Base-by-base conservation (phyloP, 2,113 vertebrate species). In the Ophthalmolycus amberensis region DNA sequence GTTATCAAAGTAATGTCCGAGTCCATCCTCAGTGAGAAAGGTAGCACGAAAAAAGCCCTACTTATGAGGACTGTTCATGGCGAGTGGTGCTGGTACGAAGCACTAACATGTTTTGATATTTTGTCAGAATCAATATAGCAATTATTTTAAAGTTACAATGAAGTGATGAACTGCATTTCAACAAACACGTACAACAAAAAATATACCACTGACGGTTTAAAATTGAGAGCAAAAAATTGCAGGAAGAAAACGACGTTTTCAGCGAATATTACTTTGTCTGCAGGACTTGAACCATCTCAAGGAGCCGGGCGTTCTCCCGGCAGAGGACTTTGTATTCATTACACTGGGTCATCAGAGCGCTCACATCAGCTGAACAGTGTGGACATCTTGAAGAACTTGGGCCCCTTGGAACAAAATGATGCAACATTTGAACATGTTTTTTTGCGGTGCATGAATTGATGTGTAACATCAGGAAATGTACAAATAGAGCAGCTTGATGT, bases 231-330 rank as follows among this genome's bases (percentile, higher is more conserved):
- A 22, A 34, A 5, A 46, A 14, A 67, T 5, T 12, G 10, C 5
- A 69, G 15, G 56, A 67, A 59, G 56, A 37, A 4, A 7, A 42
- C 46, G 6, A 50, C 16, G 46, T 50, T 50, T 50, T 50, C 18
- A 29, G 11, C 11, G 11, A 34, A 20, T 3, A 48, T 68, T 77
- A 90, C 97, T 95, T 97, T 90, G 79, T 91, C 91, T 97, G 95
- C 56, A 96, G 94, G 68, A 93, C 66, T 9, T 92, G 71, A 83
- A 96, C 89, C 78, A 97, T 90, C 58, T 97, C 95, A 2, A 93
- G 75, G 4, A 97, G 94, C 71, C 87, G 89, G 79, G 95, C 90
- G 9, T 92, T 95, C 69, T 98, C 96, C 85, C 95, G 91, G 52
- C 92, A 91, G 15, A 96, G 91, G 20, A 91, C 90, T 87, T 86